Base-by-base conservation (phyloP, 2,113 vertebrate genomes). In the Salminus brasiliensis region DNA sequence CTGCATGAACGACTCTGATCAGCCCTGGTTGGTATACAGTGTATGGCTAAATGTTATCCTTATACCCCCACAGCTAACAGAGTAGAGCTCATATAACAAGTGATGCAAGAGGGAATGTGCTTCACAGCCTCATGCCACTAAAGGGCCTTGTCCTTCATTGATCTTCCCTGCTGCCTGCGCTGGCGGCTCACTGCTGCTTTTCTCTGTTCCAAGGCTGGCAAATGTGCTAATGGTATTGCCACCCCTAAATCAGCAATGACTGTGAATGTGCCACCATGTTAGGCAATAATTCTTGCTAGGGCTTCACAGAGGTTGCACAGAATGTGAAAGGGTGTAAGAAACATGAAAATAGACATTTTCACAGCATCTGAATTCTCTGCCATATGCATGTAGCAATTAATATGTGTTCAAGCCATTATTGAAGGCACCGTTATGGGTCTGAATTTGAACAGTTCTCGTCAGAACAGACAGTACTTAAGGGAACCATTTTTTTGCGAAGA, bases 221-320 rank as follows among this genome's bases (percentile, higher is more conserved):
- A 84, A 84, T 84, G 78, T 72, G 80, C n/a, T 79, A 80, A 79
- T 82, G 74, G 76, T 80, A 80, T 82, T 73, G 65, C 80, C 77
- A 76, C 74, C 72, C 62, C 76, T 85, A 76, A 85, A 76, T 85
- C 83, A 79, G 76, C 67, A 76, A 71, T 80, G 68, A 76, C 72
- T 82, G 80, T 78, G 83, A 85, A 82, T 73, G 77, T 76, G 52
- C 60, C 63, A 77, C 59, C 68, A 80, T 80, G 83, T 79, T 80
- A 72, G 45, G 60, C 53, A 68, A 67, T 79, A 82, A 76, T 72
- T 77, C 45, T 63, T n/a, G 59, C 70, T 69, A 72, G 57, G 69
- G 71, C 72, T 81, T 81, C 74, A 75, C 66, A 62, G 52, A 70
- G 65, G 76, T 79, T 74, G 43, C 68, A 41, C 36, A 67, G 60